phyloP scores from a whole-genome alignment of 2,888 invertebrate species.

The Hemistola chrysoprasaria region DNA sequence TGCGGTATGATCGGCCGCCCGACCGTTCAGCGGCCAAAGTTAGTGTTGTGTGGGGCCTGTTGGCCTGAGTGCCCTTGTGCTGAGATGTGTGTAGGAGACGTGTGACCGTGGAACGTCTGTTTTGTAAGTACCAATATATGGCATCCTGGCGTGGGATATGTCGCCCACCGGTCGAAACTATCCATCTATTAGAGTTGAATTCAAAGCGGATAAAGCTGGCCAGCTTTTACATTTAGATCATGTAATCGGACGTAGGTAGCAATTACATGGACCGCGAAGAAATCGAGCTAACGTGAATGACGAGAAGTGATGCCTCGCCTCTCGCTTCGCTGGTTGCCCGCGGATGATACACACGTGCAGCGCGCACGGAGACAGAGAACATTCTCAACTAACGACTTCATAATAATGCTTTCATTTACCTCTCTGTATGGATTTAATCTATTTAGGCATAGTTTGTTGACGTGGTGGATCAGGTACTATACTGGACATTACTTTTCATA shows the following conservation, averaged over 20 bases:
- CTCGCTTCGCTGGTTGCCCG: slow-evolving; percentile 50
- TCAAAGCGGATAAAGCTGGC: slow-evolving; percentile 38
- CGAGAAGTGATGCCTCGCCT: slow-evolving; percentile 58
- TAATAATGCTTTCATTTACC: slow-evolving; percentile 53
- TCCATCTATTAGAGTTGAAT: slow-evolving; percentile 31
- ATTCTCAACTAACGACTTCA: slow-evolving; percentile 52
- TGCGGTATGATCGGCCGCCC: slow-evolving; percentile 58
- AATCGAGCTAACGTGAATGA: slow-evolving; percentile 65
- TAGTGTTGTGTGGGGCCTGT: slow-evolving; percentile 70
- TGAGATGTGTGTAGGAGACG: slow-evolving; percentile 72
- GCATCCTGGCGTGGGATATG: slow-evolving; percentile 51
- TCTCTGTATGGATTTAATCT: slow-evolving; percentile 7
- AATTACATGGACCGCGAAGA: slow-evolving; percentile 52
- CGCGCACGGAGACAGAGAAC: slow-evolving; percentile 43
- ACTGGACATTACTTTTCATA: slow-evolving; percentile 7
- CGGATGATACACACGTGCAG: slow-evolving; percentile 63
- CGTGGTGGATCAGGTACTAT: slow-evolving; percentile 5
- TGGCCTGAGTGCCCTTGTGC: slow-evolving; percentile 76
- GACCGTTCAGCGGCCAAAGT: slow-evolving; percentile 35
- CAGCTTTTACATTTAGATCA: slow-evolving; percentile 43
- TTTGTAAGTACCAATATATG: slow-evolving; percentile 70
- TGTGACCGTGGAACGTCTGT: slow-evolving; percentile 74
- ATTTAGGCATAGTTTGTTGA: slow-evolving; percentile 7
- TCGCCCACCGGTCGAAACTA: slow-evolving; percentile 43
- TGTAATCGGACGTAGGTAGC: slow-evolving; percentile 48